Evolutionary conservation across 1,140 invertebrate species (phyloP).

Genomic region (Bombus confusus): DNA sequence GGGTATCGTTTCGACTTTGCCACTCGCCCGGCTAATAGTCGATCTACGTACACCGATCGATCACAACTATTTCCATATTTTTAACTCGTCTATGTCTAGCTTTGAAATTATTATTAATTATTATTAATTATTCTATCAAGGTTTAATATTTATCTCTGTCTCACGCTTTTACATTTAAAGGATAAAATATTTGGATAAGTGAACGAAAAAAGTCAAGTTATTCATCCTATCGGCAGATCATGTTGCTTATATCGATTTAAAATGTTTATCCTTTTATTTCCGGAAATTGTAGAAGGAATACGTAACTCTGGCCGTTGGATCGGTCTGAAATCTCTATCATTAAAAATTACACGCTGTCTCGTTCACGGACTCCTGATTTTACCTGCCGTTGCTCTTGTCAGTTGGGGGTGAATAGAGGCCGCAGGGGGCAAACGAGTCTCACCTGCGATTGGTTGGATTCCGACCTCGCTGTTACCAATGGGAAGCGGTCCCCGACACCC

Average conservation of each 20-base stretch:
- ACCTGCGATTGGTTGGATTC: conserved; percentile 74
- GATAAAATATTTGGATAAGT: not conserved
- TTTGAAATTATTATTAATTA: not conserved
- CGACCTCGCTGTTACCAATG: conserved; percentile 75
- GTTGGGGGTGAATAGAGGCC: conserved; percentile 66
- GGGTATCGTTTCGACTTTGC: conserved; percentile 46
- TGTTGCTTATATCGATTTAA: too few species aligned
- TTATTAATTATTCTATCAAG: not conserved
- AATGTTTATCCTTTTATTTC: not conserved
- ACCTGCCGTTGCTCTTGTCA: conserved; percentile 74
- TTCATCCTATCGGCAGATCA: not conserved
- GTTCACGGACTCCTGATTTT: conserved; percentile 74
- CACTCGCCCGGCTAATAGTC: conserved; percentile 24
- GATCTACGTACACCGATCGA: not conserved
- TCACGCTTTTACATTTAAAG: not conserved
- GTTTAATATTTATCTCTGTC: too few species aligned
- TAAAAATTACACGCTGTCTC: conserved; percentile 37
- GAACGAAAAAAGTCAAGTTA: not conserved
- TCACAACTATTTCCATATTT: not conserved
- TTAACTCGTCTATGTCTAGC: not conserved
- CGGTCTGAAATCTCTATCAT: not conserved
- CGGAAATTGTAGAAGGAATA: not conserved
- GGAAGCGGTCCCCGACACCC: conserved; percentile 73
- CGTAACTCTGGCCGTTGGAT: not conserved
- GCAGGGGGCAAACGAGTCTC: conserved; percentile 65